Evolutionary conservation across 1,140 invertebrate genomes (phyloP), one percentile per base, ranked within the genome.

Genomic region (Thaumatotibia leucotreta): DNA sequence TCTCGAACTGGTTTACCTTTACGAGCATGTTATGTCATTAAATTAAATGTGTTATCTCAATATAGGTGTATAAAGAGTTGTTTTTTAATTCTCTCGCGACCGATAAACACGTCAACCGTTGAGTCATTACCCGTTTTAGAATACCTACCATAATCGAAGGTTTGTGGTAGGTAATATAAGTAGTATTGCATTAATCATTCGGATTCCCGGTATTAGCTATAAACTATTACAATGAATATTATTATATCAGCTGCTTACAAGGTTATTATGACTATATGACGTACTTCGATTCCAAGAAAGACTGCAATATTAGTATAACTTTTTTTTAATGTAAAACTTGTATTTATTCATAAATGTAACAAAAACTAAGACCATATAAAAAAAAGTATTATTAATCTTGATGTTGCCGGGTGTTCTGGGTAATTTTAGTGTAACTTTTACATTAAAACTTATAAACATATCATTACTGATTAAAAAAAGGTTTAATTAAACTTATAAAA

Each of bases 51-150:
- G 32, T 31, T 17, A 32, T 31, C 29, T 31, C 17, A 32, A 35
- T 62, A 14, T 14, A n/a, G 61, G 6, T 14, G 22, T 3, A 24
- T 58, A 58, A 29, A 4, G 22, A 14, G n/a, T 9, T 1, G 23
- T 27, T 58, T 58, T 58, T 29, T 58, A 54, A 27, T 54, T 24
- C 50, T 27, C 50, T 58, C 24, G n/a, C 24, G 22, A 6, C 5
- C 52, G 27, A 58, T 58, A 58, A n/a, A 62, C 61, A 62, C 61
- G 61, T 62, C 61, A 62, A 33, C 29, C 14, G 17, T 62, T 62
- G 61, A 62, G 61, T 62, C 61, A 62, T 31, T 10, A 31, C 31
- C 17, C 5, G 61, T 62, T 62, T 62, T 62, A n/a, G 61, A 35
- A 62, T 31, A 32, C 14, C 4, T 17, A 58, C 4, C 4, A 58